These are phyloP conservation scores for Doryteuthis pealeii DNA, from an alignment of 1,140 invertebrate genomes.

Conservation along the genomic window DNA sequence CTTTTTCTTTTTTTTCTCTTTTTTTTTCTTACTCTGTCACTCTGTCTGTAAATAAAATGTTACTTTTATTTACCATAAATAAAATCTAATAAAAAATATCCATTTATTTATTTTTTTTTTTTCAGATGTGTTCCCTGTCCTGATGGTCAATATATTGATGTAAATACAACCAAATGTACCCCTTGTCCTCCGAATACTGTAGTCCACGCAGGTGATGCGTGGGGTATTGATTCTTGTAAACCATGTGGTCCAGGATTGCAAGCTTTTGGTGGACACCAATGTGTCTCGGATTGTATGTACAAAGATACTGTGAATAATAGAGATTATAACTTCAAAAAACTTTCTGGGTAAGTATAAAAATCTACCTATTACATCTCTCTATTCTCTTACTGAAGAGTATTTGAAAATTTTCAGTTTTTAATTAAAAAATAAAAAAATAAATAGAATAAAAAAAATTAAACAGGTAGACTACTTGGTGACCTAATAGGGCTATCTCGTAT, in stretches of 20 bases:
- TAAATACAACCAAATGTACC: conserved; percentile 43
- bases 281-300: conserved; percentile 51
- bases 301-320: conserved; percentile 37
- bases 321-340: conserved; percentile 61
- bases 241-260: conserved; percentile 62
- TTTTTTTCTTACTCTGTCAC: no score
- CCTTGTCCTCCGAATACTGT: conserved; percentile 63
- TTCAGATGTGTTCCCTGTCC: conserved; percentile 65
- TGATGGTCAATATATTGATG: conserved; percentile 62
- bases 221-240: conserved; percentile 62
- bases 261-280: conserved; percentile 36
- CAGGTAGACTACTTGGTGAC: no score
- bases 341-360: conserved; percentile 56
- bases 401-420: no score
- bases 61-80: no score
- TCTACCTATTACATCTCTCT: not conserved
- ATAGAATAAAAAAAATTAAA: no score
- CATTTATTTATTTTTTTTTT: conserved; percentile 8
- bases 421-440: no score
- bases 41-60: no score
- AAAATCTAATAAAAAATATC: no score
- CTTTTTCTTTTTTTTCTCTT: no score
- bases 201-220: conserved; percentile 60
- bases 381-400: not conserved
- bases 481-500: no score